Evolutionary conservation across 2,888 invertebrate species (phyloP).

Genomic region (Rhingia rostrata): DNA sequence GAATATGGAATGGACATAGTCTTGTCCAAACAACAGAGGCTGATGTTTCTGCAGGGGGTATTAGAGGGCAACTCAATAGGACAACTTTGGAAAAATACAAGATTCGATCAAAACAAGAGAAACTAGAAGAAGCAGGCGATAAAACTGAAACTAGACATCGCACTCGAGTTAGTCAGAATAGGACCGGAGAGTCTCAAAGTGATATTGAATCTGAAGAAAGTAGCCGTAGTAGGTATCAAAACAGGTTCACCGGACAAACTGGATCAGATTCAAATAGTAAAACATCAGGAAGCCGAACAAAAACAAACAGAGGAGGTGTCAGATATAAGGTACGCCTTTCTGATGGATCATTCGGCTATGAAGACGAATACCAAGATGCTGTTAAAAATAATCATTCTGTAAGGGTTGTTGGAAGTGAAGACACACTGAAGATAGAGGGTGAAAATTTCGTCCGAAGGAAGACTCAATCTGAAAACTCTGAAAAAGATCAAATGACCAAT

Average conservation of each 20-base stretch:
- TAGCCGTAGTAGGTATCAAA: neutral
- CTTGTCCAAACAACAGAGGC: neutral
- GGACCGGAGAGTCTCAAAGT: neutral
- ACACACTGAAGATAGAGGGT: neutral
- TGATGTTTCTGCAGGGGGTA: neutral
- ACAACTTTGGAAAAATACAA: neutral
- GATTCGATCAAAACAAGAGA: neutral
- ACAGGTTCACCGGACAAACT: neutral
- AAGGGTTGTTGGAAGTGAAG: neutral
- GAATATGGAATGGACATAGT: conserved; percentile 4
- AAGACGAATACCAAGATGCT: neutral
- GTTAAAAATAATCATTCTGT: neutral
- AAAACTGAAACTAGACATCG: neutral
- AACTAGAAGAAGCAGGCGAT: neutral
- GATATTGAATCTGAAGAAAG: neutral
- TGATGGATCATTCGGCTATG: neutral
- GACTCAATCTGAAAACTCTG: neutral
- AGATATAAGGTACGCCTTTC: neutral
- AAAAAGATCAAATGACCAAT: neutral
- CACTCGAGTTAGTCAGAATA: neutral
- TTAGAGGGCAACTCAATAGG: neutral
- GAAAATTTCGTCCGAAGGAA: neutral
- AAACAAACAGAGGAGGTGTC: neutral
- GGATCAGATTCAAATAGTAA: neutral
- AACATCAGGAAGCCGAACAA: neutral